Evolutionary conservation across 2,888 invertebrate genomes (phyloP), one percentile per base, ranked within the genome.

Genomic region (Thalpophila matura): DNA sequence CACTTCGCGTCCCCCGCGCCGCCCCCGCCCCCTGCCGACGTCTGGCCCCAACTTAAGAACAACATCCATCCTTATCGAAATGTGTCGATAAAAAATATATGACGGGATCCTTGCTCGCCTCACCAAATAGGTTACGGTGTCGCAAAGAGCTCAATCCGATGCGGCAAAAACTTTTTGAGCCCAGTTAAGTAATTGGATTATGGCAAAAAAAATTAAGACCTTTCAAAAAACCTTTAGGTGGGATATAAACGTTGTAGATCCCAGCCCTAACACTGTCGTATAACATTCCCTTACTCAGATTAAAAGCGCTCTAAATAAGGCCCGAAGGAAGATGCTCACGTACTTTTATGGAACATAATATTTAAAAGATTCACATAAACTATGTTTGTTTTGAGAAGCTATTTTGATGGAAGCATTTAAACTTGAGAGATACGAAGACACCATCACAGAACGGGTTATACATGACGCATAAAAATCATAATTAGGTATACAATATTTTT

Each of bases 21-120:
- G 43, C 61, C 71, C 69, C 72, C 57, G 54, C 68, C 29, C 53
- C 66, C 70, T 47, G 38, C 53, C 46, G 67, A 62, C 68, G 73
- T 78, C 73, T 74, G 73, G 63, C 58, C 68, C 74, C 67, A 75
- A 77, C 74, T 81, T 83, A 81, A 78, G 74, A 78, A 81, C 79
- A 81, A 80, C 84, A 80, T 81, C 79, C 66, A 84, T 80, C 80
- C 77, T 83, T 83, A 84, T 85, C 84, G 81, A 80, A 84, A 83
- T 77, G 78, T 79, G 74, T 77, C 79, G 72, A 81, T 84, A 84
- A 79, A 84, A 84, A 82, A 82, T 79, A 82, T 80, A 80, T 75
- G 78, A 78, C 67, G 71, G 71, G 77, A 77, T 73, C 80, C 77
- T 79, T 69, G 72, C 63, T 57, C 54, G 64, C 64, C 72, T 65